phyloP scores from a whole-genome alignment of 2,888 invertebrate species.

The Calliphora vomitoria region DNA sequence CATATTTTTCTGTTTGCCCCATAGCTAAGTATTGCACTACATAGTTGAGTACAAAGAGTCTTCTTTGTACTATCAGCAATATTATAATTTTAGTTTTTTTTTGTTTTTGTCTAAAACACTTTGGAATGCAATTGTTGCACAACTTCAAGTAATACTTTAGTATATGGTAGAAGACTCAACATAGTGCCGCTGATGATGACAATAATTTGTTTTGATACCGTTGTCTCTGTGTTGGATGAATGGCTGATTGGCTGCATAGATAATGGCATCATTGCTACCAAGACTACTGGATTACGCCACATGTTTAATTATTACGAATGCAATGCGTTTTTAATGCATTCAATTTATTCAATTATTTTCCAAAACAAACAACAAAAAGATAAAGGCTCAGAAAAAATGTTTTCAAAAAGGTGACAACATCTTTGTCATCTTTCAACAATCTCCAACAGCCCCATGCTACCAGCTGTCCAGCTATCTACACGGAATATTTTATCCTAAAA shows the following conservation, averaged over 20 bases:
- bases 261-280: slow-evolving; percentile 42
- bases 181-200: slow-evolving; percentile 62
- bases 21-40: slow-evolving; percentile 5
- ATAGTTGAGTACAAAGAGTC: slow-evolving; percentile 28
- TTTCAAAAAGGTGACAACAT: slow-evolving; percentile 45
- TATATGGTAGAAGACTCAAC: slow-evolving; percentile 3
- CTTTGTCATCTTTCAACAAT: slow-evolving; percentile 24
- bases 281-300: slow-evolving; percentile 58
- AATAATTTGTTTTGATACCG: slow-evolving; percentile 68
- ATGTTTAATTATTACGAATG: slow-evolving; percentile 57
- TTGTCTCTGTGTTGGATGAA: slow-evolving; percentile 37
- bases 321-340: slow-evolving; percentile 65
- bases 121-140: slow-evolving; percentile 71
- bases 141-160: slow-evolving; percentile 50
- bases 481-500: slow-evolving; percentile 18
- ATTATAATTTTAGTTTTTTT: slow-evolving; percentile 43
- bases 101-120: slow-evolving; percentile 37
- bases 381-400: background rate
- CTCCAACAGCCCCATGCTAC: background rate
- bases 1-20: slow-evolving; percentile 31
- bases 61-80: slow-evolving; percentile 52
- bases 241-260: slow-evolving; percentile 34
- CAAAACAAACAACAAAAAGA: slow-evolving; percentile 11
- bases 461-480: background rate
- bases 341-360: slow-evolving; percentile 40